Percentiles rank a stretch among this genome's conserved stretches.
These are phyloP conservation scores for Linnaemya tessellans DNA, from an alignment of 2,888 invertebrate species.

Conservation along the genomic window DNA sequence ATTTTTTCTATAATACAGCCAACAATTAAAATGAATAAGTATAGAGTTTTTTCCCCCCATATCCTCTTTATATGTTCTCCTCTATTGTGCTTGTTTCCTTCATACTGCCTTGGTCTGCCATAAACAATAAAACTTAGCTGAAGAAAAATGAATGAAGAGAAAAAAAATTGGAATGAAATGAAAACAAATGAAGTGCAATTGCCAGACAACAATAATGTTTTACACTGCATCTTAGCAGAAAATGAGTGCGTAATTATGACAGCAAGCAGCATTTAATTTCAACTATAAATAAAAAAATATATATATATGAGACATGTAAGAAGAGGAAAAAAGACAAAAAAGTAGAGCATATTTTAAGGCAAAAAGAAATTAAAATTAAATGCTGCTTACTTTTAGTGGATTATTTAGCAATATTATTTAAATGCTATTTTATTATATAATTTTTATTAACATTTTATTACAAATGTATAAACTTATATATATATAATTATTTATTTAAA, in stretches of 20 bases:
- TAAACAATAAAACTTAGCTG: constrained; percentile 64
- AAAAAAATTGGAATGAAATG: background rate
- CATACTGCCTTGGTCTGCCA: constrained; percentile 57
- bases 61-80: too few species aligned
- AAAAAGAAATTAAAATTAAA: constrained; percentile 34
- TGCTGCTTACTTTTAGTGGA: constrained; percentile 25
- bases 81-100: constrained; percentile 24
- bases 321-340: constrained; percentile 7
- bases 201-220: constrained; percentile 62
- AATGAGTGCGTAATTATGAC: constrained; percentile 70
- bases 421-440: too few species aligned
- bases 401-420: too few species aligned
- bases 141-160: constrained; percentile 19
- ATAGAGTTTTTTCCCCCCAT: constrained; percentile 8
- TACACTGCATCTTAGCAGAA: constrained; percentile 52
- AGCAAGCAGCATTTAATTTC: constrained; percentile 69
- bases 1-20: constrained; percentile 26
- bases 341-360: constrained; percentile 54
- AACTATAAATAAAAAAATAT: constrained; percentile 57
- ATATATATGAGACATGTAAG: constrained; percentile 39
- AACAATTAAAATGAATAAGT: constrained; percentile 58
- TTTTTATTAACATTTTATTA: too few species aligned
- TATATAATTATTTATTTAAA: too few species aligned
- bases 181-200: constrained; percentile 69
- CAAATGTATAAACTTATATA: too few species aligned